Evolutionary conservation across 35 echinoderm and acorn worm species (phyloP), one percentile per base, ranked within the genome.

Genomic region (Nesometra sesokonis): DNA sequence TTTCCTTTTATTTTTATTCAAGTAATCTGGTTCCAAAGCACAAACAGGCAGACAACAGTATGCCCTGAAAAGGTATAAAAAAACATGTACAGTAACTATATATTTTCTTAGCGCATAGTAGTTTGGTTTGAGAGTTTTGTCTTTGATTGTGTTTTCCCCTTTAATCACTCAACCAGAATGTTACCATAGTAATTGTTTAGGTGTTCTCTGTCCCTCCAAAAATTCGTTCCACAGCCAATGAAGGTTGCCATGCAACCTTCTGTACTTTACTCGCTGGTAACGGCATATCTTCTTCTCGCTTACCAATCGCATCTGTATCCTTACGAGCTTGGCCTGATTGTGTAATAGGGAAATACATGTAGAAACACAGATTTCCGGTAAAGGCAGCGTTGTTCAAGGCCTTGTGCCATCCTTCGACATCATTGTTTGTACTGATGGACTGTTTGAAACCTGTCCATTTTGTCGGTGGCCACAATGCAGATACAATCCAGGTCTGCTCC

Each of bases 351-450:
- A 43, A 17, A 86, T 43, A 17, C 57, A 77, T 77, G 35, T 90
- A 90, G 27, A 90, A 82, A 2, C 15, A 3, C 0, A n/a, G n/a
- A n/a, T 79, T 79, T 31, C 34, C 29, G 30, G 76, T 36, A 0
- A 30, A 19, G 3, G 89, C 83, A 31, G 40, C 36, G 31, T 23
- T 47, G 46, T 87, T 91, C 0, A 91, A 34, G 15, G n/a, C 35
- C 27, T 78, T 29, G 47, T 87, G 90, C 90, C 90, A 87, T 0
- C 84, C 90, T 31, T 91, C 90, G 0, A 91, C 78, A 31, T 91
- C 84, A 31, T 91, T 91, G 90, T 91, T 91, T 13, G 90, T 91
- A 0, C 90, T 40, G 0, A 87, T 33, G 4, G 85, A 30, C 32
- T 82, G 33, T 5, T 47, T 13, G 33, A 52, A 91, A 8, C 29